Evolutionary conservation across 2,888 invertebrate species (phyloP), one percentile per base, ranked within the genome.

Genomic region (Oeneis ivallda): DNA sequence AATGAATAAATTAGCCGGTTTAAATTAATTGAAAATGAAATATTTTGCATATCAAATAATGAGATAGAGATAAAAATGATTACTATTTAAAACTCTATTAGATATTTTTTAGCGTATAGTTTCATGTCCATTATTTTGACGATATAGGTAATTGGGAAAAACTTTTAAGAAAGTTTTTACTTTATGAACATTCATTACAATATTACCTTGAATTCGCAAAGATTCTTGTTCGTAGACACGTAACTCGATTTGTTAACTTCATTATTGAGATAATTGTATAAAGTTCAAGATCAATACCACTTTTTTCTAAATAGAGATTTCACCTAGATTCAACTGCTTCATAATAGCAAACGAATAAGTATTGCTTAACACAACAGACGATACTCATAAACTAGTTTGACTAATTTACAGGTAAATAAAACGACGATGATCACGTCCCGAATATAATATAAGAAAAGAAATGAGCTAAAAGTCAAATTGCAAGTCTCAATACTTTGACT

Each of bases 211-310:
- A 26, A 19, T 26, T 11, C 11, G 19, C 11, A 13, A 11, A 50
- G n/a, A n/a, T n/a, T n/a, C n/a, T n/a, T n/a, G n/a, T n/a, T n/a
- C n/a, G n/a, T n/a, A n/a, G n/a, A n/a, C n/a, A 17, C 11, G 17
- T 50, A 10, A 45, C 9, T 10, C 2, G 15, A 26, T 0, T 47
- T 2, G 17, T 9, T 8, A 47, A 50, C 19, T 19, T 50, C 6
- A 11, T 54, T 17, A 54, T 54, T 54, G 37, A 37, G 37, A 17
- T 54, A 37, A 37, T 54, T 19, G 10, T 15, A 54, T 17, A 34
- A 37, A 54, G 37, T 54, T 54, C 37, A 54, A 37, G 52, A 52
- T 13, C 52, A 52, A 54, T 19, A 15, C 5, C 10, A 8, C 37
- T 37, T 54, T 54, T 54, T 54, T 32, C 52, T 32, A 8, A 5